Percentiles rank a stretch among this genome's conserved stretches.
phyloP scores from a whole-genome alignment of 2,888 invertebrate species.

The Branchinecta sandiegonensis region DNA sequence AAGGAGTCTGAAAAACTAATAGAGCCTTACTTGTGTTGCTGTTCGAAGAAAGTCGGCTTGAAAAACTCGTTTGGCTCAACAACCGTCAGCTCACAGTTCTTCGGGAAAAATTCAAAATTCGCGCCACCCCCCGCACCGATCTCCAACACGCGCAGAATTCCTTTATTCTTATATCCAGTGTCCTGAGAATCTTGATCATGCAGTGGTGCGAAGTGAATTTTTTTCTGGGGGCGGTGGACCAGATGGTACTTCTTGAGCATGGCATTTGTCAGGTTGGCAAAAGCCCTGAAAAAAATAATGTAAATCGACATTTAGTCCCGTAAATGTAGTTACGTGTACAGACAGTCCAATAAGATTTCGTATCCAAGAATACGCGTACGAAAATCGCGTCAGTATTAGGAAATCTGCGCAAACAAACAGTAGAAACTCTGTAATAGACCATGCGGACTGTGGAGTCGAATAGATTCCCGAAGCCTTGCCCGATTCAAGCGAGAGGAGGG shows the following conservation, averaged over 20 bases:
- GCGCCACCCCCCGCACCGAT: conserved; percentile 26
- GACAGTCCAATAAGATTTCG: too few relatives aligned
- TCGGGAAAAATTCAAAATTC: conserved; percentile 29
- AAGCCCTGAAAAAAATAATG: neutral
- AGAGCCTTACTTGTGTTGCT: conserved; percentile 22
- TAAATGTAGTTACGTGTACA: too few relatives aligned
- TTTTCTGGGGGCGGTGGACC: neutral
- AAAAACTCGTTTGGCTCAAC: conserved; percentile 29
- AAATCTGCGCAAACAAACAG: too few relatives aligned
- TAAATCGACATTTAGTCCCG: too few relatives aligned
- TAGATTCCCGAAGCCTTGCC: too few relatives aligned
- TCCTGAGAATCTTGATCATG: neutral
- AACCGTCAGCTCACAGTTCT: conserved; percentile 27
- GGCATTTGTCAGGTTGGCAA: neutral
- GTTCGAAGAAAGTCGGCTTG: conserved; percentile 26
- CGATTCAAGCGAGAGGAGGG: too few relatives aligned
- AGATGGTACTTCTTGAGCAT: conserved; percentile 14
- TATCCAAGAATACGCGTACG: too few relatives aligned
- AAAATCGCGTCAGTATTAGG: too few relatives aligned
- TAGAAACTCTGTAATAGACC: too few relatives aligned
- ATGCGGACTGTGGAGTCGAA: too few relatives aligned
- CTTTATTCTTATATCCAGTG: conserved; percentile 19
- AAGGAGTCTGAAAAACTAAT: conserved; percentile 19
- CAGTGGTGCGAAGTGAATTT: neutral
- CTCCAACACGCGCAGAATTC: conserved; percentile 22